These are phyloP conservation scores for Urocynchramus pylzowi DNA, from an alignment of 2,113 vertebrate genomes.

Conservation along the genomic window DNA sequence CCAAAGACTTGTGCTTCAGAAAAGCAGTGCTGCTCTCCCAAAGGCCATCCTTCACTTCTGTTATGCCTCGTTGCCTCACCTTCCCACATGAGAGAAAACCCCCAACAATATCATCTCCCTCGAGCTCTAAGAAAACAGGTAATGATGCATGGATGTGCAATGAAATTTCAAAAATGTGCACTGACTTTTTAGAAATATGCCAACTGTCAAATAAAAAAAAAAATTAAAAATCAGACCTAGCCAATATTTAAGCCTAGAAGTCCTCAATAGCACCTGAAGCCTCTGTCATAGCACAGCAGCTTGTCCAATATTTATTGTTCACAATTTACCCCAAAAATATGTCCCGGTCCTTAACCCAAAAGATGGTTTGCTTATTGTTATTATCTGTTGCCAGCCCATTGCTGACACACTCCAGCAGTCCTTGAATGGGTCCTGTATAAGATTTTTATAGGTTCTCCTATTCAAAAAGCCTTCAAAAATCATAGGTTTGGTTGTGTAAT, in stretches of 20 bases:
- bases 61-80: neutral
- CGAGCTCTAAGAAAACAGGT: constrained; percentile 20
- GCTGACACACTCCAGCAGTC: neutral
- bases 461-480: neutral
- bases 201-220: constrained; percentile 4
- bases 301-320: neutral
- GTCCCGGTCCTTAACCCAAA: neutral
- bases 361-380: neutral
- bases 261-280: neutral
- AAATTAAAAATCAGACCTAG: neutral
- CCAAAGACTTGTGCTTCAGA: constrained; percentile 23
- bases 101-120: constrained; percentile 16
- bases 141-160: constrained; percentile 53
- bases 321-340: neutral
- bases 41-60: constrained; percentile 13
- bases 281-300: neutral
- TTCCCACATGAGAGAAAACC: constrained; percentile 36
- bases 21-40: neutral
- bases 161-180: constrained; percentile 60
- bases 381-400: neutral
- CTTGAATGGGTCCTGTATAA: neutral
- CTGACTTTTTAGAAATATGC: constrained; percentile 67
- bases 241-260: neutral
- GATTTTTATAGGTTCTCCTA: neutral
- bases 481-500: neutral